Evolutionary conservation across 2,888 invertebrate species (phyloP).

Genomic region (Mellilla xanthometata): DNA sequence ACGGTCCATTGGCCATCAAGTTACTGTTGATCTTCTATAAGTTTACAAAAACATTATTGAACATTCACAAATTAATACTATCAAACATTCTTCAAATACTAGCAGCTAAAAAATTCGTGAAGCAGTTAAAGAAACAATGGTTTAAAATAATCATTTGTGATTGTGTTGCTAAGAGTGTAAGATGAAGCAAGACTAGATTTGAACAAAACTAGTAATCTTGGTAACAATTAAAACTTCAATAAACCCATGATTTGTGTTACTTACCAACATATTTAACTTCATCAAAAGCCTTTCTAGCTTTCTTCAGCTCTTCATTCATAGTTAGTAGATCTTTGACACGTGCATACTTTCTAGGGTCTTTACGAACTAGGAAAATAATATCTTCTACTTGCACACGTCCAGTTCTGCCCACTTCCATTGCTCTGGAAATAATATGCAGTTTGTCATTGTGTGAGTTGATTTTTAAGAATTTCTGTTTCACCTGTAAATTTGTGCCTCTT

Average conservation of each 20-base stretch:
- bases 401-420: conserved; percentile 98
- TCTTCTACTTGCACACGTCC: conserved; percentile 99
- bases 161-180: neutral
- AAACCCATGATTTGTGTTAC: conserved; percentile 34
- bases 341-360: conserved; percentile 98
- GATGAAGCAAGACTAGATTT: neutral
- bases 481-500: too few relatives aligned
- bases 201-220: neutral
- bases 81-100: neutral
- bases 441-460: neutral
- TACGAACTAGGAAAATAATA: conserved; percentile 96
- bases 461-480: too few relatives aligned
- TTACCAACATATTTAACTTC: conserved; percentile 98
- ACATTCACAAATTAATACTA: conserved; percentile 15
- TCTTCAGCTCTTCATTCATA: conserved; percentile 99
- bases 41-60: conserved; percentile 47
- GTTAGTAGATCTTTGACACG: conserved; percentile 97
- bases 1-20: conserved; percentile 57
- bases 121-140: neutral
- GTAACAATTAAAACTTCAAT: neutral
- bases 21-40: conserved; percentile 81
- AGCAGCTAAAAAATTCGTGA: neutral
- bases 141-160: neutral
- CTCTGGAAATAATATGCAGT: conserved; percentile 80
- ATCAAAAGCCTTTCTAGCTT: conserved; percentile 99